Evolutionary conservation across 2,113 vertebrate species (phyloP).

Genomic region (Equus przewalskii): DNA sequence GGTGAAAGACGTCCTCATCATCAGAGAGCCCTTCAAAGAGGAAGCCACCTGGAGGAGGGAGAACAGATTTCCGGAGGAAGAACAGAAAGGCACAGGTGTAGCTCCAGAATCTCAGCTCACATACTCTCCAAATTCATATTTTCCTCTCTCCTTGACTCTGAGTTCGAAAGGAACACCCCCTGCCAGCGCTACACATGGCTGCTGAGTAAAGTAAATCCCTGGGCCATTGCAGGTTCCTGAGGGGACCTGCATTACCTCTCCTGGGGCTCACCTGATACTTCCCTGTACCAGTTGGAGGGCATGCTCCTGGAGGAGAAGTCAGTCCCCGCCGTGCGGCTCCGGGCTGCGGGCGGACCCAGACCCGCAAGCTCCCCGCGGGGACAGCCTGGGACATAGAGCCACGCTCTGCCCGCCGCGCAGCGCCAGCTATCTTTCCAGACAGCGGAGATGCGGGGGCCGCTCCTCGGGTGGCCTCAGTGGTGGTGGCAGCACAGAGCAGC

Average conservation of each 20-base stretch:
- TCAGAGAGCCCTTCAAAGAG: constrained; percentile 97
- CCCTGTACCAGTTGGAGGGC: constrained; percentile 92
- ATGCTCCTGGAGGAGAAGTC: constrained; percentile 90
- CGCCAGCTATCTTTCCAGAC: constrained; percentile 69
- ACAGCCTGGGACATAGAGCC: neutral
- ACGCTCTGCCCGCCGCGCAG: neutral
- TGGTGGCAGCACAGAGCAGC: constrained; percentile 35
- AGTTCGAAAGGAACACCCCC: constrained; percentile 73
- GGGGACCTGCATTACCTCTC: neutral
- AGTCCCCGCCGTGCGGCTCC: neutral
- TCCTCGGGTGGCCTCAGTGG: constrained; percentile 60
- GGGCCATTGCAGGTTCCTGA: neutral
- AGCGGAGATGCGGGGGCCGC: constrained; percentile 64
- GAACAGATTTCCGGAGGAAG: neutral
- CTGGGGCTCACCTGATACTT: constrained; percentile 93
- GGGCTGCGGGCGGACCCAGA: constrained; percentile 27
- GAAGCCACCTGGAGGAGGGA: constrained; percentile 92
- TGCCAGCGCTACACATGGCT: constrained; percentile 79
- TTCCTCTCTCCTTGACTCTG: constrained; percentile 79
- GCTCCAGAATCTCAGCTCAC: constrained; percentile 71
- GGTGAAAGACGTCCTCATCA: constrained; percentile 96
- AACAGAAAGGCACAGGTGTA: constrained; percentile 64
- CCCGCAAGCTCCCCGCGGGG: neutral
- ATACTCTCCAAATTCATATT: constrained; percentile 65
- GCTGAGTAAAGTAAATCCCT: constrained; percentile 48